A percentile compares a stretch with the other conserved stretches of the same genome.
Evolutionary conservation across 2,888 invertebrate species (phyloP).

Genomic region (Choreutis nemorana): DNA sequence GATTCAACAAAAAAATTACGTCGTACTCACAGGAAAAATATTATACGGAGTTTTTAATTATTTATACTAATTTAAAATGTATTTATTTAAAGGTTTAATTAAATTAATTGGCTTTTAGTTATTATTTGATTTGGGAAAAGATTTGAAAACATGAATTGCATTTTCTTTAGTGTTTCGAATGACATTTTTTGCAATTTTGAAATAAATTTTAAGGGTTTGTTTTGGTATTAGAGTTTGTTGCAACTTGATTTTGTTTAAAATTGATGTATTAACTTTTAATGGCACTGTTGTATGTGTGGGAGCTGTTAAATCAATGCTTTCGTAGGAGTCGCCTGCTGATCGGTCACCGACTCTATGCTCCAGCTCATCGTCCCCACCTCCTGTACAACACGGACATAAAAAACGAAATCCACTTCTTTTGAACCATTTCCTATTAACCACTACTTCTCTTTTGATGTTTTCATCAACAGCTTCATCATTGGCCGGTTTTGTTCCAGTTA

Average conservation of each 20-base stretch:
- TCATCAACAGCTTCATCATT: too few species aligned
- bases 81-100: too few species aligned
- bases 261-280: constrained; percentile 31
- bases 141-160: constrained; percentile 7
- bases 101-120: too few species aligned
- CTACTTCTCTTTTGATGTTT: too few species aligned
- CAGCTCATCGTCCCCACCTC: constrained; percentile 21
- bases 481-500: too few species aligned
- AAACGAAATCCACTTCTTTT: too few species aligned
- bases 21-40: too few species aligned
- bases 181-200: constrained; percentile 22
- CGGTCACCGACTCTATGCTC: constrained; percentile 15
- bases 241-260: constrained; percentile 34
- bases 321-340: constrained; percentile 27
- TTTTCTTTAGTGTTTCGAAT: constrained; percentile 32
- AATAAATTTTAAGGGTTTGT: constrained; percentile 21
- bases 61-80: too few species aligned
- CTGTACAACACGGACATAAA: constrained; percentile 40
- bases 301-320: constrained; percentile 28
- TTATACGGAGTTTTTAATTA: too few species aligned
- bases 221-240: constrained; percentile 21
- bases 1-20: too few species aligned
- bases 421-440: too few species aligned
- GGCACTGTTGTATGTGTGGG: constrained; percentile 17
- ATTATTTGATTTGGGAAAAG: too few species aligned